Percentiles rank a stretch among this genome's conserved stretches.
Evolutionary conservation across 1,140 invertebrate genomes (phyloP).

Genomic region (Apis cerana): DNA sequence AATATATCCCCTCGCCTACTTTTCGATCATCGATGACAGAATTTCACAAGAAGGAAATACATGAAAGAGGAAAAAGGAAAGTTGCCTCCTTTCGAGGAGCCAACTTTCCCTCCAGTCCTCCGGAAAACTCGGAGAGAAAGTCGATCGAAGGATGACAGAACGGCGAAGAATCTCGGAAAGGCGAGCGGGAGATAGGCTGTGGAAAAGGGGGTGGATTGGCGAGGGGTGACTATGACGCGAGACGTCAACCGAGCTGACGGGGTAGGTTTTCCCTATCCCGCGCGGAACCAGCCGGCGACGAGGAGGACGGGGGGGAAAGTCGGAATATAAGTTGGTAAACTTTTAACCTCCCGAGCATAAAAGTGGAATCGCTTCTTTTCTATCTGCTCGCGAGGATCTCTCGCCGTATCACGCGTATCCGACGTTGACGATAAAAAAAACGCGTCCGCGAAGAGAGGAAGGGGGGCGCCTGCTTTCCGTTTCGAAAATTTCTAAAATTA

Average conservation of each 20-base stretch:
- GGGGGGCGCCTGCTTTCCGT: no score
- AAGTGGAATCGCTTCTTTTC: constrained; percentile 69
- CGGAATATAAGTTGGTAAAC: constrained; percentile 76
- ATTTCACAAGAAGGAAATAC: no score
- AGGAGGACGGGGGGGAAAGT: constrained; percentile 65
- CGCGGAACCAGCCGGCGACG: constrained; percentile 16
- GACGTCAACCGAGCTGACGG: constrained; percentile 70
- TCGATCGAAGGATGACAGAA: constrained; percentile 40
- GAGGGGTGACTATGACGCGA: constrained; percentile 69
- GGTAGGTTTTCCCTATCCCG: constrained; percentile 57
- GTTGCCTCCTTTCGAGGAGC: no score
- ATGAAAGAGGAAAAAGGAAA: no score
- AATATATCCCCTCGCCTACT: no score
- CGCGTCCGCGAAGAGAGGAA: constrained; percentile 43
- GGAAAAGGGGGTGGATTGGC: constrained; percentile 46
- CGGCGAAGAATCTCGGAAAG: constrained; percentile 19
- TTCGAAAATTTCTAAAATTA: no score
- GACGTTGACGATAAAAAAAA: constrained; percentile 62
- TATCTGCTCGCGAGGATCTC: constrained; percentile 68
- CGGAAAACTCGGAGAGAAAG: constrained; percentile 1
- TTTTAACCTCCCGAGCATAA: constrained; percentile 75
- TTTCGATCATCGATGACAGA: no score
- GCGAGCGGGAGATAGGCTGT: constrained; percentile 10
- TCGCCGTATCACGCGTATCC: constrained; percentile 47
- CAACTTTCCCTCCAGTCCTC: no score